Base-by-base conservation (phyloP, 2,888 invertebrate genomes). In the Cryptosula pallasiana region DNA sequence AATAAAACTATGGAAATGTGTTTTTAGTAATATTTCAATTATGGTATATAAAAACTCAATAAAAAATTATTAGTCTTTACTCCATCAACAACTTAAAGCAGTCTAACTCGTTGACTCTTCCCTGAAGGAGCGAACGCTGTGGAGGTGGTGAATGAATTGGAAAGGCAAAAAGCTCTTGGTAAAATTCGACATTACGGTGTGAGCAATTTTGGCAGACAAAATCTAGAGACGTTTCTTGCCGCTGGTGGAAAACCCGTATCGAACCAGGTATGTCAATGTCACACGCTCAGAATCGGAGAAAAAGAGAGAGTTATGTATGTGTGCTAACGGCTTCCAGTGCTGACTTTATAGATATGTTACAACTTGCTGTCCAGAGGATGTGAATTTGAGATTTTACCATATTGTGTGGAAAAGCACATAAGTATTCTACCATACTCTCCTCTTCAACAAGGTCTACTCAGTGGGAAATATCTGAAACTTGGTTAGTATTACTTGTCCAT, bases 201-300 rank as follows among this genome's bases (percentile, higher is more conserved):
- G n/a, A 81, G 81, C 27, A 83, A 83, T 76, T 82, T 79, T 76
- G 83, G 82, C 25, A 80, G 79, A 0, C 78, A 81, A 73, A 81
- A 81, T 71, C 72, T 83, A 72, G 77, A 76, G 35, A 73, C 73
- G 0, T 75, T 81, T 25, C 32, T 78, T 16, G 80, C 78, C 3
- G 80, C 76, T 29, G 81, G 80, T 5, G 80, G 76, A 0, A 76
- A 78, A 71, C 81, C 82, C 3, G 75, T 81, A 3, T 75, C 78
- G 34, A 81, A 81, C 72, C 83, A 83, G 79, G 83, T 82, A 69
- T 20, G 20, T 25, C 20, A 45, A 45, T 45, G 20, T 45, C 9
- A n/a, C n/a, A n/a, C n/a, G n/a, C n/a, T n/a, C n/a, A n/a, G n/a
- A n/a, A n/a, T n/a, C n/a, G n/a, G n/a, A n/a, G n/a, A n/a, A n/a